Conservation (phyloP, 2,888 invertebrate species). For the Caenorhabditis auriculariae region DNA sequence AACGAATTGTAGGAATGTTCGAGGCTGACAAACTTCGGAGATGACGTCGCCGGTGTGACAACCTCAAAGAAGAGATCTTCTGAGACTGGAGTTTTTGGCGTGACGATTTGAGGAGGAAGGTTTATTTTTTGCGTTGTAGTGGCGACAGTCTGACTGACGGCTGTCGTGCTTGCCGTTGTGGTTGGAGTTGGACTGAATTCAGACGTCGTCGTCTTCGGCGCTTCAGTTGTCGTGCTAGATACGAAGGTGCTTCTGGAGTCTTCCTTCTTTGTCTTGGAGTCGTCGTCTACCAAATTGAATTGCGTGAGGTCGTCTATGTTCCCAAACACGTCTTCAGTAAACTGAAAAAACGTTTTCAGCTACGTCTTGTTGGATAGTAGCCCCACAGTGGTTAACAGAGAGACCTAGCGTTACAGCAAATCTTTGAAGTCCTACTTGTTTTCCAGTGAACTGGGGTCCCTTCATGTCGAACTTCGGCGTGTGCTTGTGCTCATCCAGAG, state of each 20-base stretch:
- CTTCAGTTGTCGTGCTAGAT: constrained; percentile 5
- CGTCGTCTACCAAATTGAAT: background rate
- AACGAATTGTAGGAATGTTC: too few species aligned
- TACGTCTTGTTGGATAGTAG: too few species aligned
- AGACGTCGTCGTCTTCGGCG: constrained; percentile 5
- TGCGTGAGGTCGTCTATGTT: constrained; percentile 17
- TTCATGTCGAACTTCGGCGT: constrained; percentile 14
- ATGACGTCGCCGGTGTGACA: constrained; percentile 16
- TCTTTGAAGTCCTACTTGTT: background rate
- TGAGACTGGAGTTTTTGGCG: constrained; percentile 9
- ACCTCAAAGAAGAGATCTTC: constrained; percentile 12
- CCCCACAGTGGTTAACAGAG: too few species aligned
- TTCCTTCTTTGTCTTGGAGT: constrained; percentile 2
- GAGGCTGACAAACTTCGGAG: too few species aligned
- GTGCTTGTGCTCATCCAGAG: constrained; percentile 3
- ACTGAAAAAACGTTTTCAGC: background rate
- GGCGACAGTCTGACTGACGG: constrained; percentile 5
- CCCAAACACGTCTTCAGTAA: constrained; percentile 23
- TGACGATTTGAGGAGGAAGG: constrained; percentile 13
- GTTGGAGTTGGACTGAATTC: constrained; percentile 11
- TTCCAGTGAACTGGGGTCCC: constrained; percentile 11
- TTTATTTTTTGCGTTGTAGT: constrained; percentile 4
- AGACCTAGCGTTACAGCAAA: too few species aligned
- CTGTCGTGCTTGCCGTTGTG: constrained; percentile 11
- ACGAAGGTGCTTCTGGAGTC: constrained; percentile 7